Conservation (phyloP, 1,140 invertebrate species). For the Polyergus mexicanus region DNA sequence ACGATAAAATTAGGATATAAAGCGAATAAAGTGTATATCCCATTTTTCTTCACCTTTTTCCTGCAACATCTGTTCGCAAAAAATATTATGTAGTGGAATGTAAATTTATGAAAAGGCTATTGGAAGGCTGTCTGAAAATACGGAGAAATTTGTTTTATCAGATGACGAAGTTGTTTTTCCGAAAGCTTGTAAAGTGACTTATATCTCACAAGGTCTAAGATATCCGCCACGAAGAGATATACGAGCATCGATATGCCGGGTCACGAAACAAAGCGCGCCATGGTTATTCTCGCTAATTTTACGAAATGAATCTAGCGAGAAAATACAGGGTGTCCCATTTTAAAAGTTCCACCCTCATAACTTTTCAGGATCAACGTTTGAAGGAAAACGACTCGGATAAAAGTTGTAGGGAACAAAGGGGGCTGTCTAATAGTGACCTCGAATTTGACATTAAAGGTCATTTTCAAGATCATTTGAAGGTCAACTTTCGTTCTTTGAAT, state of each 20-base stretch:
- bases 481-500: too few species aligned
- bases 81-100: conserved; percentile 13
- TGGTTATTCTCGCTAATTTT: conserved; percentile 26
- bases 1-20: not conserved
- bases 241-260: not conserved
- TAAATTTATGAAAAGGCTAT: not conserved
- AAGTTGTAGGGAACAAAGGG: too few species aligned
- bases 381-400: too few species aligned
- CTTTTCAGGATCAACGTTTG: too few species aligned
- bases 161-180: not conserved
- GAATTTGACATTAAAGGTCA: too few species aligned
- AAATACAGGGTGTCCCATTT: too few species aligned
- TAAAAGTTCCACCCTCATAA: too few species aligned
- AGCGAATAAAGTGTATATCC: not conserved
- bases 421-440: too few species aligned
- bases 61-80: not conserved
- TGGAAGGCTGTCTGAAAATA: conserved; percentile 8
- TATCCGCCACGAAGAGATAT: not conserved
- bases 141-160: conserved; percentile 25
- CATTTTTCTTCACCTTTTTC: too few species aligned
- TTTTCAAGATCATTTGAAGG: too few species aligned
- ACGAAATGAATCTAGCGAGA: conserved; percentile 22
- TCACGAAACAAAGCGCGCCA: not conserved
- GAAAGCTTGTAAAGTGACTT: conserved; percentile 9
- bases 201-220: not conserved